These are phyloP conservation scores for Sipha flava DNA, from an alignment of 1,140 invertebrate genomes.

Conservation along the genomic window DNA sequence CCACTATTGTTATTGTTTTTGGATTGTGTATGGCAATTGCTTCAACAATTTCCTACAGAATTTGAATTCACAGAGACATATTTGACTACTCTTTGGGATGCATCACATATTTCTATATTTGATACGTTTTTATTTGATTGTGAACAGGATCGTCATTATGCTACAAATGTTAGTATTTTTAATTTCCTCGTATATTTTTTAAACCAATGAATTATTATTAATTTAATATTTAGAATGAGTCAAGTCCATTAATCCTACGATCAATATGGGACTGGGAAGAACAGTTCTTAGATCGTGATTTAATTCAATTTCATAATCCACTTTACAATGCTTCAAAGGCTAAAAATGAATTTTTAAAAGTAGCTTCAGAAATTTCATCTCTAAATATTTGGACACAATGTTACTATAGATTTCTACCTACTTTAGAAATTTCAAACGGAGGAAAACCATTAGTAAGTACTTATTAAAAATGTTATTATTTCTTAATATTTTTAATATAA, in stretches of 20 bases:
- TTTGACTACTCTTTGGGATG: slow-evolving; percentile 84
- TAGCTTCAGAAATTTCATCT: slow-evolving; percentile 49
- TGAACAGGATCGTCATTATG: slow-evolving; percentile 57
- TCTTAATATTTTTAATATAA: neutral
- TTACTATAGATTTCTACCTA: slow-evolving; percentile 78
- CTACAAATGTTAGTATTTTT: slow-evolving; percentile 45
- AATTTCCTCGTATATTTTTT: neutral
- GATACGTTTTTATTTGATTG: slow-evolving; percentile 88
- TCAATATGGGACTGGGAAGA: slow-evolving; percentile 79
- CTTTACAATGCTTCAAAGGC: slow-evolving; percentile 46
- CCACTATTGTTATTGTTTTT: slow-evolving; percentile 84
- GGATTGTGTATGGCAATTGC: slow-evolving; percentile 87
- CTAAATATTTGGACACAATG: slow-evolving; percentile 80
- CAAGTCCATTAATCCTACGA: slow-evolving; percentile 53
- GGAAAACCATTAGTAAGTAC: slow-evolving; percentile 39
- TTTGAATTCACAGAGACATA: slow-evolving; percentile 92
- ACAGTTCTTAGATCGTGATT: slow-evolving; percentile 68
- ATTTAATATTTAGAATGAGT: slow-evolving; percentile 44
- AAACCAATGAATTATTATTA: neutral
- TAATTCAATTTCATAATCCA: slow-evolving; percentile 68
- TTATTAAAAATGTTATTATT: neutral
- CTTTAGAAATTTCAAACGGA: slow-evolving; percentile 58
- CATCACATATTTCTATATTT: slow-evolving; percentile 73
- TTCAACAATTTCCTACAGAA: slow-evolving; percentile 72
- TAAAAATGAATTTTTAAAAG: slow-evolving; percentile 33